Percentiles rank a stretch among this genome's conserved stretches.
Evolutionary conservation across 1,140 invertebrate species (phyloP).

Genomic region (Helicoverpa armigera): DNA sequence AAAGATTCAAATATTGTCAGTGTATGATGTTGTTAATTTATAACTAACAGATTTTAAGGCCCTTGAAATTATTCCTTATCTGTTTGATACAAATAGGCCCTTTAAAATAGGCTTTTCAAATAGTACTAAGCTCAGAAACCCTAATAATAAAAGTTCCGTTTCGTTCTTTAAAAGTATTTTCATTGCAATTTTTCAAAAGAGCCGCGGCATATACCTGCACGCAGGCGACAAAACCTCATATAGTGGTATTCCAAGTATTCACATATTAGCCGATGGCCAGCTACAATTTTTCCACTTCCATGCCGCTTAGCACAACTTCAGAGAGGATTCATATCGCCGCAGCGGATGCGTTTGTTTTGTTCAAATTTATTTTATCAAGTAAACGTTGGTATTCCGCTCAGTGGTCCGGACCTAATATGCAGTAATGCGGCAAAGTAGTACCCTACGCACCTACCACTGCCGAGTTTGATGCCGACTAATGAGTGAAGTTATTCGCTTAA

Average conservation of each 20-base stretch:
- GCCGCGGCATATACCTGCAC: constrained; percentile 19
- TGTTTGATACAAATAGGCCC: background rate
- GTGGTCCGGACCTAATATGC: constrained; percentile 75
- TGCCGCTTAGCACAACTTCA: constrained; percentile 83
- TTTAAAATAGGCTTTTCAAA: background rate
- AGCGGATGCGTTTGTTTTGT: constrained; percentile 84
- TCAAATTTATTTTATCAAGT: constrained; percentile 86
- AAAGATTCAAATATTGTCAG: background rate
- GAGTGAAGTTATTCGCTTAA: constrained; percentile 79
- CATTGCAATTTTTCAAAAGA: constrained; percentile 16
- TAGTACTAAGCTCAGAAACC: background rate
- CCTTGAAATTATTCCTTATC: no score
- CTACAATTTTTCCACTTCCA: constrained; percentile 83
- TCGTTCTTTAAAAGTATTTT: background rate
- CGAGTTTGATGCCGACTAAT: constrained; percentile 71
- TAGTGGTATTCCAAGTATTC: constrained; percentile 77
- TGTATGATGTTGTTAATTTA: no score
- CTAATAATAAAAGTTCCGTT: background rate
- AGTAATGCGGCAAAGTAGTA: constrained; percentile 74
- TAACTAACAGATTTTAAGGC: no score
- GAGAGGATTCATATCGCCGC: constrained; percentile 85
- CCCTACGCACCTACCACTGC: constrained; percentile 56
- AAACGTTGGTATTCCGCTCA: constrained; percentile 81
- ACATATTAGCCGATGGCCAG: constrained; percentile 78
- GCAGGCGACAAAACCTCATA: constrained; percentile 65